Evolutionary conservation across 2,113 vertebrate genomes (phyloP).

Genomic region (Clupea harengus): DNA sequence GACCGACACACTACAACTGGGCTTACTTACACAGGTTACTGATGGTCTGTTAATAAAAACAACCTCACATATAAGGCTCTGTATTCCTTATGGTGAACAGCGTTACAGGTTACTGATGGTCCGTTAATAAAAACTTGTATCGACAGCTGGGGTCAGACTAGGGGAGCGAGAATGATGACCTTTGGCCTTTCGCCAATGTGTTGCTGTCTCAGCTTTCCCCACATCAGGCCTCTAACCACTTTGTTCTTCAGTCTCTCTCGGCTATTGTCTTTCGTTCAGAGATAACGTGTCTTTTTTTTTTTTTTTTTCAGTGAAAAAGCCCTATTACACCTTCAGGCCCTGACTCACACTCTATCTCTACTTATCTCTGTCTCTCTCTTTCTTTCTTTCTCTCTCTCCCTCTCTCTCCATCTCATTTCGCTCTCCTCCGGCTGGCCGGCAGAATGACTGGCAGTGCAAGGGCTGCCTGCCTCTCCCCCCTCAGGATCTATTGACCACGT

Average conservation of each 20-base stretch:
- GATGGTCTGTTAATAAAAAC: too few species aligned
- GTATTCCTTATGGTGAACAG: background rate
- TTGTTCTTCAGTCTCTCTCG: background rate
- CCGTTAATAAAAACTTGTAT: background rate
- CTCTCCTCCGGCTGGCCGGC: background rate
- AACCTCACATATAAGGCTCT: background rate
- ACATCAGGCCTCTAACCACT: background rate
- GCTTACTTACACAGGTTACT: too few species aligned
- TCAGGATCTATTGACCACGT: constrained; percentile 51
- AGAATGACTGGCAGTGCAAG: background rate
- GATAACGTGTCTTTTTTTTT: background rate
- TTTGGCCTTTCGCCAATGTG: background rate
- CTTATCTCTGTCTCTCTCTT: background rate
- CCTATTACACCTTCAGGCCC: background rate
- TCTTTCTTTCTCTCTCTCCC: background rate
- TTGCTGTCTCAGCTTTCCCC: background rate
- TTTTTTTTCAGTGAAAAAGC: background rate
- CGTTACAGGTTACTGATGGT: background rate
- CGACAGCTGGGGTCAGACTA: background rate
- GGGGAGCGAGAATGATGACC: background rate
- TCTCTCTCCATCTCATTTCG: background rate
- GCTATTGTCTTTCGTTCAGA: background rate
- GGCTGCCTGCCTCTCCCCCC: constrained; percentile 25
- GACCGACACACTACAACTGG: background rate
- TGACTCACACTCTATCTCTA: background rate